These are phyloP conservation scores for Anguilla anguilla DNA, from an alignment of 2,797 vertebrate species.

Conservation along the genomic window DNA sequence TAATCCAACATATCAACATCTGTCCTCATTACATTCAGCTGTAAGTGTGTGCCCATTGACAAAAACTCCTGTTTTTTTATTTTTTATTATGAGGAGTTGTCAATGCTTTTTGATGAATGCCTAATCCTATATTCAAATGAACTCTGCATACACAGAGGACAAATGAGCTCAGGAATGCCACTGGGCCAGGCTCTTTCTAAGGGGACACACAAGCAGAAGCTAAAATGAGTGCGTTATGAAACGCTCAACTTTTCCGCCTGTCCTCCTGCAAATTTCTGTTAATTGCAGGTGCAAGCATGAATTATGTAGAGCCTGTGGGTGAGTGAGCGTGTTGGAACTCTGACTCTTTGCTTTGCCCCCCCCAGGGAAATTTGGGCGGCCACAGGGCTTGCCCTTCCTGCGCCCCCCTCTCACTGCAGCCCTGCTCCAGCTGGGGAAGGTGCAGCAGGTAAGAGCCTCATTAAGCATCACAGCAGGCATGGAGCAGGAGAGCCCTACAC, in stretches of 20 bases:
- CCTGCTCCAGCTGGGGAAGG: constrained; percentile 88
- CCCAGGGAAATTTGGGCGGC: constrained; percentile 74
- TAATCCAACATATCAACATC: neutral
- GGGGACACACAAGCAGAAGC: constrained; percentile 68
- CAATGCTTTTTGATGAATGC: constrained; percentile 66
- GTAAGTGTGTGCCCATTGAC: neutral
- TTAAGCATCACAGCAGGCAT: neutral
- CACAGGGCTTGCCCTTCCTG: constrained; percentile 72
- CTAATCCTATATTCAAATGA: constrained; percentile 81
- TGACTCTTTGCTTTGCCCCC: constrained; percentile 22
- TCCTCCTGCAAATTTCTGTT: constrained; percentile 62
- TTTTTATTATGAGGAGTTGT: constrained; percentile 46
- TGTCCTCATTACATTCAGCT: neutral
- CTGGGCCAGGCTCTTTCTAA: constrained; percentile 61
- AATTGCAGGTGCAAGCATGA: constrained; percentile 59
- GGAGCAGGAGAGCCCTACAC: neutral
- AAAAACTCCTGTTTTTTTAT: neutral
- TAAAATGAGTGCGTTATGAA: constrained; percentile 81
- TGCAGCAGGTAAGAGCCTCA: constrained; percentile 81
- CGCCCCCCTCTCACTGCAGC: constrained; percentile 82
- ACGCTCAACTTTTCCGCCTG: constrained; percentile 74
- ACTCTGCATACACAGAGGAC: constrained; percentile 68
- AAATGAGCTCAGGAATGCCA: constrained; percentile 73
- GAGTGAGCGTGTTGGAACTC: neutral
- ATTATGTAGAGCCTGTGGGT: constrained; percentile 50